Percentiles rank a stretch among this genome's conserved stretches.
phyloP scores from a whole-genome alignment of 2,113 vertebrate species.

The Leucopsar rothschildi region DNA sequence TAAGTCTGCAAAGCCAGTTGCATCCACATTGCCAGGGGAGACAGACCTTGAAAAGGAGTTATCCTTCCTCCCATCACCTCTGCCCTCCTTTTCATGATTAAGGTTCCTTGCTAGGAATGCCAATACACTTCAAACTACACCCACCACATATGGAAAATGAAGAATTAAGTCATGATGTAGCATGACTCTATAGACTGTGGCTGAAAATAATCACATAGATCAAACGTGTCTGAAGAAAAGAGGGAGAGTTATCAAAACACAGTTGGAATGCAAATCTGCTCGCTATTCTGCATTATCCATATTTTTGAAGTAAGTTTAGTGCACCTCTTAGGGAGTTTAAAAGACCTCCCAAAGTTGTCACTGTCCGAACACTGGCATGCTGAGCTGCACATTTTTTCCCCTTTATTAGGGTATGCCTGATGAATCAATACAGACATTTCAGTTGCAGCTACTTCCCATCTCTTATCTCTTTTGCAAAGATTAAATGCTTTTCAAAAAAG shows the following conservation, averaged over 20 bases:
- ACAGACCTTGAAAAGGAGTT: neutral
- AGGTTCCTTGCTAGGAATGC: neutral
- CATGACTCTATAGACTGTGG: neutral
- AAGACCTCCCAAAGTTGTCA: neutral
- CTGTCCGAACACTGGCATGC: neutral
- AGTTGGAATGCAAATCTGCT: neutral
- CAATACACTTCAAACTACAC: neutral
- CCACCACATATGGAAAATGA: neutral
- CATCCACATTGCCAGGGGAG: neutral
- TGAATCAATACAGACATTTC: neutral
- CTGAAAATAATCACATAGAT: neutral
- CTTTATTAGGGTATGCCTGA: neutral
- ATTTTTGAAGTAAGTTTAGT: neutral
- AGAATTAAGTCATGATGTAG: neutral
- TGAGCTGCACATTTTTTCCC: neutral
- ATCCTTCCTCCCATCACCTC: neutral
- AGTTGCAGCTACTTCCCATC: neutral
- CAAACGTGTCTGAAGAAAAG: neutral
- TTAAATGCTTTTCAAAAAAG: neutral
- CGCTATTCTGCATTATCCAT: neutral
- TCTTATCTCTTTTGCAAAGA: neutral
- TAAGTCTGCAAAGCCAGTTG: neutral
- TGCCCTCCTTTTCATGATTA: neutral
- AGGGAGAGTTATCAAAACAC: neutral
- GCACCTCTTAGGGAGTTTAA: neutral